Evolutionary conservation across 2,113 vertebrate genomes (phyloP).

Genomic region (Dasypus novemcinctus): DNA sequence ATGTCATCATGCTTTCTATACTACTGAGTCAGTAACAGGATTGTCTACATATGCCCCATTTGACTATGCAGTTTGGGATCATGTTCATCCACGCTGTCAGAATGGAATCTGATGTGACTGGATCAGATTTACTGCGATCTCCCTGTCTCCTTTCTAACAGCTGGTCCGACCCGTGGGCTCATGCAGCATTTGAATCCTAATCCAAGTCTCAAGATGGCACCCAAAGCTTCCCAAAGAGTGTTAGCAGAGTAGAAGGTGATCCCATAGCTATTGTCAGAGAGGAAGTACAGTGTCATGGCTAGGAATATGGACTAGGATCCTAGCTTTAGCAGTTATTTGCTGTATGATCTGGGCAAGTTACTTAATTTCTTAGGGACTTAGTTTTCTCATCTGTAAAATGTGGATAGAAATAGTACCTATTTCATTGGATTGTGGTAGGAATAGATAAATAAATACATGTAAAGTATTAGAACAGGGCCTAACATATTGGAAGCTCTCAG

Average conservation of each 20-base stretch:
- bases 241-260: neutral
- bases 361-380: neutral
- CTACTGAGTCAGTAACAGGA: slow-evolving; percentile 47
- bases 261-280: neutral
- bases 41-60: neutral
- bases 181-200: neutral
- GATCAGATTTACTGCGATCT: neutral
- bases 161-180: neutral
- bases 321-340: neutral
- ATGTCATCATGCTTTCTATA: slow-evolving; percentile 74
- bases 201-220: neutral
- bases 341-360: neutral
- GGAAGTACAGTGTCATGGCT: neutral
- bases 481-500: neutral
- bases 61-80: neutral
- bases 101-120: neutral
- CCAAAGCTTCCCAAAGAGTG: neutral
- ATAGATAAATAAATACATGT: neutral
- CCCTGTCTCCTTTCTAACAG: neutral
- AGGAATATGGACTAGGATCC: neutral
- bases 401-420: neutral
- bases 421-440: neutral
- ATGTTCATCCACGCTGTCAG: neutral
- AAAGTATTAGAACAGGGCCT: neutral
- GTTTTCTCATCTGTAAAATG: slow-evolving; percentile 36